Evolutionary conservation across 2,888 invertebrate genomes (phyloP).

Genomic region (Abrostola tripartita): DNA sequence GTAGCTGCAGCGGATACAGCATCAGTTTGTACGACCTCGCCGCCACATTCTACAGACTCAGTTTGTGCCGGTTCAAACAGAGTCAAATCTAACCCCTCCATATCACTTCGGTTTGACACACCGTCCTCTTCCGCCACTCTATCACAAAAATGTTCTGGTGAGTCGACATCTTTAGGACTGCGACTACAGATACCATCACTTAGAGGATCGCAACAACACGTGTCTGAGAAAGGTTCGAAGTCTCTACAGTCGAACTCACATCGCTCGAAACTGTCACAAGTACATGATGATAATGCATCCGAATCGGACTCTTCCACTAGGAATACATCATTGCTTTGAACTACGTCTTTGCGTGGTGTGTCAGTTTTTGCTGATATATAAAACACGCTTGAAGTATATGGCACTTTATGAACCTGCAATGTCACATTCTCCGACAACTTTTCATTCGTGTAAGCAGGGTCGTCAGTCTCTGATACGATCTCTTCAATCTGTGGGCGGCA

Average conservation of each 20-base stretch:
- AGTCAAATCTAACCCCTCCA: conserved; percentile 91
- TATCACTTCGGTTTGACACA: conserved; percentile 86
- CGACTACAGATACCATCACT: conserved; percentile 85
- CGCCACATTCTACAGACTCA: conserved; percentile 69
- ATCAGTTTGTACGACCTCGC: conserved; percentile 60
- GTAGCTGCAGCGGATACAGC: conserved; percentile 66
- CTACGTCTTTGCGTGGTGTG: conserved; percentile 67
- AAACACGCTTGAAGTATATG: conserved; percentile 82
- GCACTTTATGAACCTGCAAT: conserved; percentile 82
- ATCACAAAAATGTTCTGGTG: conserved; percentile 83
- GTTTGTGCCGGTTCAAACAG: conserved; percentile 89
- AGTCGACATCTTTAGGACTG: conserved; percentile 85
- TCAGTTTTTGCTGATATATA: conserved; percentile 79
- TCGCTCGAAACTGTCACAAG: conserved; percentile 87
- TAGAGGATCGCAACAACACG: conserved; percentile 88
- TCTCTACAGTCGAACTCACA: conserved; percentile 88
- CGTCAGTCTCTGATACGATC: conserved; percentile 66
- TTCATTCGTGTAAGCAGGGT: conserved; percentile 61
- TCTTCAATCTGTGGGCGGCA: conserved; percentile 77
- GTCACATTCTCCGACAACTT: conserved; percentile 67
- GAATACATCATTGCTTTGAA: conserved; percentile 73
- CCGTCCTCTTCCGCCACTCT: conserved; percentile 79
- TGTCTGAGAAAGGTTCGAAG: conserved; percentile 89
- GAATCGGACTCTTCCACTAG: conserved; percentile 81
- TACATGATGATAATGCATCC: conserved; percentile 87